Conservation (phyloP, 2,888 invertebrate species). For the Leptinotarsa tumamoca region DNA sequence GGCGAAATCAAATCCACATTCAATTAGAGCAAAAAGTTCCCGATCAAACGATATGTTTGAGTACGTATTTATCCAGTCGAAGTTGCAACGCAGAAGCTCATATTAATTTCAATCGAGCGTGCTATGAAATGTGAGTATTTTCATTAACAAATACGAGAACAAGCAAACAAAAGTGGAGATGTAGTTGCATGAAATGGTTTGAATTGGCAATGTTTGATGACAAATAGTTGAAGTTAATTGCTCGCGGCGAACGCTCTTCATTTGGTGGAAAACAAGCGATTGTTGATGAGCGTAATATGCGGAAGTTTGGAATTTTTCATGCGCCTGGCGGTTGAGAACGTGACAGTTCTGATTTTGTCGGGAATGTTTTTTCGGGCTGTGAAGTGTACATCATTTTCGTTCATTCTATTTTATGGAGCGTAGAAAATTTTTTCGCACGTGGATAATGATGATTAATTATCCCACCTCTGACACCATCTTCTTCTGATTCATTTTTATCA, state of each 20-base stretch:
- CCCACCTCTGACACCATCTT: too few species aligned
- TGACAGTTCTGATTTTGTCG: not conserved
- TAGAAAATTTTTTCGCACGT: too few species aligned
- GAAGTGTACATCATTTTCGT: not conserved
- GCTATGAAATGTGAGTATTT: constrained; percentile 31
- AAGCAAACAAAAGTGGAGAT: constrained; percentile 51
- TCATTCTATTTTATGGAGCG: too few species aligned
- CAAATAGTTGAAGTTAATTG: constrained; percentile 56
- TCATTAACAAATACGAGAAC: constrained; percentile 39
- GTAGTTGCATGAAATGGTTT: constrained; percentile 47
- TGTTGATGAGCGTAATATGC: not conserved
- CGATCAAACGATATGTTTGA: constrained; percentile 6
- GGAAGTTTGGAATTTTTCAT: not conserved
- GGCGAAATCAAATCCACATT: not conserved
- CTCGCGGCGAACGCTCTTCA: constrained; percentile 48
- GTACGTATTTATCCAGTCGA: constrained; percentile 23
- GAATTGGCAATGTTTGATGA: constrained; percentile 51
- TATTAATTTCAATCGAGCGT: constrained; percentile 33
- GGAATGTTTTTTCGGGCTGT: not conserved
- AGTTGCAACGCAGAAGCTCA: constrained; percentile 26
- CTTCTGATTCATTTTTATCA: too few species aligned
- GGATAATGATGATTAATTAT: too few species aligned
- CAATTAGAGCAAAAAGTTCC: not conserved
- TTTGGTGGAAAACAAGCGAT: not conserved
- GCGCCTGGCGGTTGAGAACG: not conserved